Conservation (phyloP, 2,113 vertebrate genomes). For the Macquaria ambigua region DNA sequence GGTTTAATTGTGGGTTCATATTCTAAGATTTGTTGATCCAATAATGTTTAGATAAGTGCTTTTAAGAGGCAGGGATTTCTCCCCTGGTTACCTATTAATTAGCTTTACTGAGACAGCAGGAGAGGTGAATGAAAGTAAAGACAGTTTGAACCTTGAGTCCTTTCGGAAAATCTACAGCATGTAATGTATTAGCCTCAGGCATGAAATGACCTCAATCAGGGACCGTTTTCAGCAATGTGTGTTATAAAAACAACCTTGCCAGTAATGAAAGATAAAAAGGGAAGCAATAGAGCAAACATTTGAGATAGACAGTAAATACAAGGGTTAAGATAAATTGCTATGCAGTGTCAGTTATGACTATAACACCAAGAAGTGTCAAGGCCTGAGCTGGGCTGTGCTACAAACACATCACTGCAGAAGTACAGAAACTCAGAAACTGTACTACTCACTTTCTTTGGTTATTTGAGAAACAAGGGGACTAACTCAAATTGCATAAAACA, state of each 20-base stretch:
- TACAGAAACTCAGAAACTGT: slow-evolving; percentile 10
- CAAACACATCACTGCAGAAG: neutral
- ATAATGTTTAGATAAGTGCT: slow-evolving; percentile 56
- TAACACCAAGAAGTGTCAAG: neutral
- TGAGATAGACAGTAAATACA: neutral
- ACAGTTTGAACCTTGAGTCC: slow-evolving; percentile 1
- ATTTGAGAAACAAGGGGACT: neutral
- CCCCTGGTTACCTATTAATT: slow-evolving; percentile 55
- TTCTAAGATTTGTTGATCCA: slow-evolving; percentile 39
- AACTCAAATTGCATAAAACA: slow-evolving; percentile 29
- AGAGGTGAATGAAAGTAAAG: slow-evolving; percentile 1
- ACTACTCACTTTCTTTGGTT: slow-evolving; percentile 24
- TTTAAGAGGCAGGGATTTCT: slow-evolving; percentile 24
- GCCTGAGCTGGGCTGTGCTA: neutral
- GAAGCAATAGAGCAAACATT: neutral
- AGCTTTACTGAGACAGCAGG: slow-evolving; percentile 9
- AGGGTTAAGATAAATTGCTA: neutral
- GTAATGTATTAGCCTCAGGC: neutral
- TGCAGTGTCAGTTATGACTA: neutral
- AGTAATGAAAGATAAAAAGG: neutral
- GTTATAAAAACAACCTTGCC: neutral
- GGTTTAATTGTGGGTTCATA: slow-evolving; percentile 13
- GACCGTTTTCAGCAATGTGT: neutral
- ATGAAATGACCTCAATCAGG: neutral
- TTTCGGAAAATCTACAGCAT: neutral